These are phyloP conservation scores for Eristalis pertinax DNA, from an alignment of 2,888 invertebrate genomes.

Conservation along the genomic window DNA sequence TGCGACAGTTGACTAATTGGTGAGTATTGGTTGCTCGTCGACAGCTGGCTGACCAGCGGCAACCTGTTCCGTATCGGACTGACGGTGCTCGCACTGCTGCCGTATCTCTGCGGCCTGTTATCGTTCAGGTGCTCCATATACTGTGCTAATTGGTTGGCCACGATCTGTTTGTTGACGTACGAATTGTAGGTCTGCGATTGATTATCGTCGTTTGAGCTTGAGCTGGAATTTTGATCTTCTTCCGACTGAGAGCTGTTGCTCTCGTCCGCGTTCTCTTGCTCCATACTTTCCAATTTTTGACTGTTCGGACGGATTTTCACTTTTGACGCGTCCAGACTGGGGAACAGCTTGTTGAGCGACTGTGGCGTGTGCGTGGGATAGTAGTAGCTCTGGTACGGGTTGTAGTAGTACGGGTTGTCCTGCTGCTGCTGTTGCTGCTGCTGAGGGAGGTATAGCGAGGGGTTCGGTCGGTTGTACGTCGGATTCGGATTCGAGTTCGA, in stretches of 20 bases:
- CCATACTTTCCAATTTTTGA: conserved; percentile 78
- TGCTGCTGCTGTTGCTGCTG: neutral
- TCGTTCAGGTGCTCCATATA: conserved; percentile 59
- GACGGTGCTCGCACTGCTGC: neutral
- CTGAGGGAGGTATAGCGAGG: neutral
- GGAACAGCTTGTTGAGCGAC: conserved; percentile 66
- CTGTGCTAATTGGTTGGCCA: conserved; percentile 69
- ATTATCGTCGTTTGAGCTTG: conserved; percentile 26
- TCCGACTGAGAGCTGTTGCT: conserved; percentile 69
- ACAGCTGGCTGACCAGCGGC: neutral
- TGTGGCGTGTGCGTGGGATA: neutral
- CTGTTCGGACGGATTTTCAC: conserved; percentile 78
- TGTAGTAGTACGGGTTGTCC: conserved; percentile 26
- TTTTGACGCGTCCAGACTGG: conserved; percentile 75
- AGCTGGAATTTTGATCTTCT: conserved; percentile 52
- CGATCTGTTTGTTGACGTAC: conserved; percentile 64
- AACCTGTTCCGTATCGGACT: conserved; percentile 28
- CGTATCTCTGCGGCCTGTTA: conserved; percentile 38
- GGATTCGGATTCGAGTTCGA: neutral
- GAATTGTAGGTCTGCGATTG: conserved; percentile 58
- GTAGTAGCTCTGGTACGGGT: conserved; percentile 45
- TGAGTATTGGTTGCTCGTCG: neutral
- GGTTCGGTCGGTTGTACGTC: conserved; percentile 16
- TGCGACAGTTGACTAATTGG: conserved; percentile 1
- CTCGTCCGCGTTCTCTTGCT: conserved; percentile 73